phyloP scores from a whole-genome alignment of 2,888 invertebrate genomes.

The Himalopsyche kuldschensis region DNA sequence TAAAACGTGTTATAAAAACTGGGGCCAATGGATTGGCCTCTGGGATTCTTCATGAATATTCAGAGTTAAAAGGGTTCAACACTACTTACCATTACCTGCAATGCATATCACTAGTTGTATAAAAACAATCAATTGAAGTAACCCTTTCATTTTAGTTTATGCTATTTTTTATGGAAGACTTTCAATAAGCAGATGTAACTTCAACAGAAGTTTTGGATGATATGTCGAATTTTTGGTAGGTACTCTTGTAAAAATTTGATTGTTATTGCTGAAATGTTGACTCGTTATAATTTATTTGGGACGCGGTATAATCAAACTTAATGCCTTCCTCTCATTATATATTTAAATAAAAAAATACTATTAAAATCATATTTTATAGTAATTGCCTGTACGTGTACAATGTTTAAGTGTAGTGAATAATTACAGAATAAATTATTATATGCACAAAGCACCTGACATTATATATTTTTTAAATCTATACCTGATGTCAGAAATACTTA shows the following conservation, averaged over 20 bases:
- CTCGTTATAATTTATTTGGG: neutral
- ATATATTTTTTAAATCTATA: too few species aligned
- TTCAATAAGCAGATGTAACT: neutral
- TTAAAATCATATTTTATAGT: neutral
- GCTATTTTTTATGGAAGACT: neutral
- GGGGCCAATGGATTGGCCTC: too few species aligned
- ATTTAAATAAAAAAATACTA: neutral
- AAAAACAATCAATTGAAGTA: neutral
- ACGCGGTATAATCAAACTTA: neutral
- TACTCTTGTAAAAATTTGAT: neutral
- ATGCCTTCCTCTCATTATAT: neutral
- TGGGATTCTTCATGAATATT: too few species aligned
- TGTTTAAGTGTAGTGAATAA: too few species aligned
- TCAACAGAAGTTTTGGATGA: neutral
- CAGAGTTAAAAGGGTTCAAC: too few species aligned
- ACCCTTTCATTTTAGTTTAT: neutral
- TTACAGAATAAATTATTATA: too few species aligned
- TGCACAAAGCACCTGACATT: too few species aligned
- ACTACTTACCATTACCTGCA: neutral
- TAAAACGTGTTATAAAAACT: too few species aligned
- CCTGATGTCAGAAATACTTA: too few species aligned
- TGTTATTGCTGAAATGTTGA: neutral
- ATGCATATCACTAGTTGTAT: neutral
- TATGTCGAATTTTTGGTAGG: neutral
- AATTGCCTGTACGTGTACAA: too few species aligned